Evolutionary conservation across 2,888 invertebrate genomes (phyloP).

Genomic region (Nomada hirtipes): DNA sequence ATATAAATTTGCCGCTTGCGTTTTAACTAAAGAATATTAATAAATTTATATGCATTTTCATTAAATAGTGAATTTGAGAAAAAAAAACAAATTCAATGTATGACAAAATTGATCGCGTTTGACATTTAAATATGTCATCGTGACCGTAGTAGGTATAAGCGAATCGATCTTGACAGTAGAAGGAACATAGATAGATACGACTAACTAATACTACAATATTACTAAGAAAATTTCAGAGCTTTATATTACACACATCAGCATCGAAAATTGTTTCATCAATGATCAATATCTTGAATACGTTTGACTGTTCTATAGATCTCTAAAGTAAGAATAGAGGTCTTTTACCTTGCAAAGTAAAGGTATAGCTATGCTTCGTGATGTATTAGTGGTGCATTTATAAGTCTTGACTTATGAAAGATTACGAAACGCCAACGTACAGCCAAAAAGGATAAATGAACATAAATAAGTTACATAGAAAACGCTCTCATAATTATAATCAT

Average conservation of each 20-base stretch:
- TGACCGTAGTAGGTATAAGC: constrained; percentile 32
- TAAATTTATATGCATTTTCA: too few species aligned
- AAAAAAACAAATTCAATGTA: background rate
- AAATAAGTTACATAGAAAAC: constrained; percentile 1
- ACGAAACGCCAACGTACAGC: background rate
- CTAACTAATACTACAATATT: background rate
- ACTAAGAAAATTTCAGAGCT: constrained; percentile 38
- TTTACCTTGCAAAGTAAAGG: constrained; percentile 34
- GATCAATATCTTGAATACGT: background rate
- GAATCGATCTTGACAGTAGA: constrained; percentile 50
- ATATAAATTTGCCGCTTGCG: too few species aligned
- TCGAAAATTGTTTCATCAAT: constrained; percentile 2
- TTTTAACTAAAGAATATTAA: too few species aligned
- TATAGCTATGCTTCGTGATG: constrained; percentile 18
- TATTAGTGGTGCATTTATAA: constrained; percentile 14
- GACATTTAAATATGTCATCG: constrained; percentile 41
- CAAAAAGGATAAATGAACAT: constrained; percentile 5
- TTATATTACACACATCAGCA: constrained; percentile 31
- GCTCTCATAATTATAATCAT: constrained; percentile 1
- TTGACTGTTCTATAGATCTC: constrained; percentile 22
- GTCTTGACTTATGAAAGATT: constrained; percentile 17
- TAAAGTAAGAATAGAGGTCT: constrained; percentile 40
- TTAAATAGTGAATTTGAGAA: too few species aligned
- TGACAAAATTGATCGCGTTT: constrained; percentile 28
- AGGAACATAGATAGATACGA: constrained; percentile 19